Percentiles rank a stretch among this genome's conserved stretches.
These are phyloP conservation scores for Limnephilus rhombicus DNA, from an alignment of 2,888 invertebrate genomes.

Conservation along the genomic window DNA sequence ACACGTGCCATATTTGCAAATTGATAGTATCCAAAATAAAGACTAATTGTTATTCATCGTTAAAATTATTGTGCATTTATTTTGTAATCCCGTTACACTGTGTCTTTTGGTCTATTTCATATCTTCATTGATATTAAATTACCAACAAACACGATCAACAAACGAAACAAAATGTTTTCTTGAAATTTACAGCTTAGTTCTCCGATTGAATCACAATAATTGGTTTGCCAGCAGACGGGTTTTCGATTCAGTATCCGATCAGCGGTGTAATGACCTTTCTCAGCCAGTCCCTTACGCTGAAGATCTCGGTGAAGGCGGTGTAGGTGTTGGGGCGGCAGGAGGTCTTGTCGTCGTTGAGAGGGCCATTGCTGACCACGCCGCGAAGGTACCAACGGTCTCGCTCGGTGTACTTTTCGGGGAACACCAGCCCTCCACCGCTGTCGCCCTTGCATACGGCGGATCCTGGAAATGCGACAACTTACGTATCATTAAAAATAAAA, in stretches of 20 bases:
- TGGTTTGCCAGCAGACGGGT: background rate
- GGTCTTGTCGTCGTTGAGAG: constrained; percentile 67
- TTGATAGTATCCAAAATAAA: too few relatives aligned
- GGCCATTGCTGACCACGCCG: constrained; percentile 72
- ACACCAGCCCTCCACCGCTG: constrained; percentile 1
- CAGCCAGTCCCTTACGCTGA: constrained; percentile 70
- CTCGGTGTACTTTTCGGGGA: background rate
- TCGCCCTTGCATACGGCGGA: background rate
- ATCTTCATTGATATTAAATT: too few relatives aligned
- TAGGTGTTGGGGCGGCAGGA: constrained; percentile 69
- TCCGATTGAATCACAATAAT: background rate
- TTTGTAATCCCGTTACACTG: too few relatives aligned
- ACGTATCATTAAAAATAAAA: too few relatives aligned
- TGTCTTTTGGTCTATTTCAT: too few relatives aligned
- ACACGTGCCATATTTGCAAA: too few relatives aligned
- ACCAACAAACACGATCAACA: too few relatives aligned
- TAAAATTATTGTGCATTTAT: too few relatives aligned
- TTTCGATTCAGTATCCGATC: background rate
- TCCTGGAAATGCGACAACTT: background rate
- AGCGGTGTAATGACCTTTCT: background rate
- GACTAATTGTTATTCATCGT: too few relatives aligned
- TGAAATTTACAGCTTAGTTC: background rate
- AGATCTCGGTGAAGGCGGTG: constrained; percentile 71
- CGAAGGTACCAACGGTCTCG: constrained; percentile 67
- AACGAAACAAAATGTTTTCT: too few relatives aligned